Base-by-base conservation (phyloP, 2,797 vertebrate species). In the Morus bassanus region DNA sequence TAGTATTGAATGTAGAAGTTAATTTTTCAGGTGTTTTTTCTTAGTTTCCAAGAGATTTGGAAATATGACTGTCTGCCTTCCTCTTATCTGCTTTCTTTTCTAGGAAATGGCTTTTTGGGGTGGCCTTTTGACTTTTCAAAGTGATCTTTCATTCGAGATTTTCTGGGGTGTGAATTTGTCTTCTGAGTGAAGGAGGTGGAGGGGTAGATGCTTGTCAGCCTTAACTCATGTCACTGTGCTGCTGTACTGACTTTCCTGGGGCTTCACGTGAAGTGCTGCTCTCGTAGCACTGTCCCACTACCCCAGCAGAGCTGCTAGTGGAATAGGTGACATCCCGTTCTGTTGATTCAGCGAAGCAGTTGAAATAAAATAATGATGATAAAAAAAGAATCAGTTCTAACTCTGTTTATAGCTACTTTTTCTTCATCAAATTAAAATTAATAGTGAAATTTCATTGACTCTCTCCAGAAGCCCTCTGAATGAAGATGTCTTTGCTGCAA, bases 401-500 rank as follows among this genome's bases (percentile, higher is more conserved):
- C 27, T 85, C 31, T 80, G 16, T 54, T 89, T 80, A 25, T 64
- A n/a, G 64, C 43, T 75, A 18, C 27, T 18, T 81, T 89, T 88
- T 81, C 76, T 28, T 88, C 43, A 63, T 77, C 35, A 43, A 61
- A 59, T 84, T 59, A 88, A 48, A 41, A 51, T 46, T 74, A 88
- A 65, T 39, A 46, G 41, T 89, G 13, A 57, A 57, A 37, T 94
- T 56, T 50, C 65, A n/a, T 92, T 97, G 78, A 10, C 45, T 18
- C 76, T 96, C 90, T 94, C 31, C 91, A 99, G 99, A 97, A 98
- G 98, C 93, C 99, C 99, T 31, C 95, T 99, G 89, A 99, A 99
- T 57, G 99, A 99, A 97, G 99, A 99, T 86, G 98, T 99, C 65
- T 99, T 99, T 97, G 98, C 98, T 67, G 95, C 98, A 70, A 96